Conservation (phyloP, 2,888 invertebrate species). For the Neoaliturus tenellus region DNA sequence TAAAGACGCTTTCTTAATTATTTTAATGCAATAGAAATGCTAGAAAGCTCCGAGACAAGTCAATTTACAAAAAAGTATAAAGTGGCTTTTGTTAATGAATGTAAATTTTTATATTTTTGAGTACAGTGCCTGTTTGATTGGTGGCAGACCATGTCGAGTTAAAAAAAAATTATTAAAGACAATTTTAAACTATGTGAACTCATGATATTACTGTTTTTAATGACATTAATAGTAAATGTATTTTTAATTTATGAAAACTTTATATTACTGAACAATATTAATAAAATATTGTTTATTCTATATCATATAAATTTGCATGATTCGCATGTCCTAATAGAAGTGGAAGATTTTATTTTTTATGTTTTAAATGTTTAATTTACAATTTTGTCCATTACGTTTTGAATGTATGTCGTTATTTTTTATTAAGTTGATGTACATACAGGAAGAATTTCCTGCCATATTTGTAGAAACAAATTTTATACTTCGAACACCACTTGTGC, state of each 20-base stretch:
- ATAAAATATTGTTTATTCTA: background rate
- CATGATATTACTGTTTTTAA: no score
- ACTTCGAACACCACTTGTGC: conserved; percentile 13
- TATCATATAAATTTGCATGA: background rate
- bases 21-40: background rate
- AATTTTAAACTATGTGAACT: no score
- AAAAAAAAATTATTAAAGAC: no score
- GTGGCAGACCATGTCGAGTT: background rate
- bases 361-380: conserved; percentile 5
- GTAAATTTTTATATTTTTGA: background rate
- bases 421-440: conserved; percentile 9
- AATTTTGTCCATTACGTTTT: background rate
- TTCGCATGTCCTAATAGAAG: background rate
- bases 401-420: conserved; percentile 12
- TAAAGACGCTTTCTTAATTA: background rate
- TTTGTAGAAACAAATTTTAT: conserved; percentile 20
- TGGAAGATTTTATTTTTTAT: background rate
- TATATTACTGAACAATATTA: background rate
- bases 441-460: conserved; percentile 11
- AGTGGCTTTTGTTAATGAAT: no score
- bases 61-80: background rate
- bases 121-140: background rate
- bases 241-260: background rate
- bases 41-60: background rate
- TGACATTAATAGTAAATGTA: background rate